Base-by-base conservation (phyloP, 2,888 invertebrate species). In the Drymonia ruficornis region DNA sequence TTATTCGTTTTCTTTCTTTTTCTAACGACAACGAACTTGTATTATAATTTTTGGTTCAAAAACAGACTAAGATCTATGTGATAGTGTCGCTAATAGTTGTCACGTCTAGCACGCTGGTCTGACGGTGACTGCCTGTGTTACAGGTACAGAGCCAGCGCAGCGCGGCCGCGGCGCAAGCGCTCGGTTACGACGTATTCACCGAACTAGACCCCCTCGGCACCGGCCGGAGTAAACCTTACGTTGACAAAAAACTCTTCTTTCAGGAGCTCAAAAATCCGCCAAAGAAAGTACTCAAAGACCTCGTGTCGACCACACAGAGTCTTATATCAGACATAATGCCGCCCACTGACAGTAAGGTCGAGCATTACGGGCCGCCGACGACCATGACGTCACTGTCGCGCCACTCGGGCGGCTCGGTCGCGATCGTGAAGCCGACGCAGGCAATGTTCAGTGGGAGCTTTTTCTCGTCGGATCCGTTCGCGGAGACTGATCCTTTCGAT, bases 231-330 rank as follows among this genome's bases (percentile, higher is more conserved):
- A 97, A 96, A 91, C 98, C 98, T 63, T 98, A 98, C 93, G 95
- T 98, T 81, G 98, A 98, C 94, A 97, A 97, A 93, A 98, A 98
- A 94, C 97, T 97, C 93, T 98, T 98, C 94, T 98, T 98, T 94
- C 97, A 98, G 94, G 97, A 98, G 89, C 94, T 98, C 81, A 98
- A 98, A 94, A 98, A 98, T 91, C 98, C 98, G 72, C 97, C 98
- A 74, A 97, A 98, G 93, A 97, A 97, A 93, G 96, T 97, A 63
- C 94, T 98, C 75, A 97, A 98, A 93, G 98, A 98, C 89, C 93
- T 98, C 84, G 96, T 95, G 55, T 88, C 90, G 70, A 76, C 78
- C 51, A 81, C 86, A 68, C 86, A 86, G 72, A 75, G 84, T 76
- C 81, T 89, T 62, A 82, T 87, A 66, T 73, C 84, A 68, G 87